These are phyloP conservation scores for Stegodyphus mimosarum DNA, from an alignment of 1,140 invertebrate species.

Conservation along the genomic window DNA sequence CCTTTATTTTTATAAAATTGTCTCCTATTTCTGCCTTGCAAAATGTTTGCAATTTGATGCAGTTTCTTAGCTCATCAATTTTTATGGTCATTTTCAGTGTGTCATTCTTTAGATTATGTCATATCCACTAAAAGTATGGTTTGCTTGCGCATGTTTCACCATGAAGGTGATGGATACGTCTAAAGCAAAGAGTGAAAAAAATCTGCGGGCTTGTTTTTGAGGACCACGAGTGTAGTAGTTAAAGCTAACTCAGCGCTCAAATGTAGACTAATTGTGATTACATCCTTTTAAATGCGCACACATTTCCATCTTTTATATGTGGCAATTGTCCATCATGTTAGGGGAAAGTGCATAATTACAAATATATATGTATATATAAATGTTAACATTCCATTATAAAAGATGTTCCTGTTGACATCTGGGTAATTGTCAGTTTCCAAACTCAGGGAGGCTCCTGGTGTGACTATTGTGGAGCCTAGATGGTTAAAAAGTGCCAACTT, in stretches of 20 bases:
- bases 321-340: slow-evolving; percentile 21
- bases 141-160: too few species aligned
- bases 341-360: slow-evolving; percentile 39
- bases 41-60: too few species aligned
- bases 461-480: slow-evolving; percentile 12
- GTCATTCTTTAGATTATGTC: too few species aligned
- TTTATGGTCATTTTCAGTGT: too few species aligned
- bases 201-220: slow-evolving; percentile 29
- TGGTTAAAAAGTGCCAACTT: slow-evolving; percentile 49
- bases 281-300: slow-evolving; percentile 59
- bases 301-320: slow-evolving; percentile 58
- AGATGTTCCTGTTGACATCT: slow-evolving; percentile 52
- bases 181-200: too few species aligned
- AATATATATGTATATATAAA: slow-evolving; percentile 53
- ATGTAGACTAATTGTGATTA: slow-evolving; percentile 50
- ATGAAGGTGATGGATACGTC: too few species aligned
- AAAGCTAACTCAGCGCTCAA: slow-evolving; percentile 49
- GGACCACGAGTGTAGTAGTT: slow-evolving; percentile 46
- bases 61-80: too few species aligned
- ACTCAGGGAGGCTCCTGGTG: slow-evolving; percentile 31
- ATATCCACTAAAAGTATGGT: too few species aligned
- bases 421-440: slow-evolving; percentile 28
- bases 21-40: not conserved
- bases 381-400: slow-evolving; percentile 54
- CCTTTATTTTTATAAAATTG: not conserved